Conservation (phyloP, 1,140 invertebrate genomes). For the Nylanderia fulva region DNA sequence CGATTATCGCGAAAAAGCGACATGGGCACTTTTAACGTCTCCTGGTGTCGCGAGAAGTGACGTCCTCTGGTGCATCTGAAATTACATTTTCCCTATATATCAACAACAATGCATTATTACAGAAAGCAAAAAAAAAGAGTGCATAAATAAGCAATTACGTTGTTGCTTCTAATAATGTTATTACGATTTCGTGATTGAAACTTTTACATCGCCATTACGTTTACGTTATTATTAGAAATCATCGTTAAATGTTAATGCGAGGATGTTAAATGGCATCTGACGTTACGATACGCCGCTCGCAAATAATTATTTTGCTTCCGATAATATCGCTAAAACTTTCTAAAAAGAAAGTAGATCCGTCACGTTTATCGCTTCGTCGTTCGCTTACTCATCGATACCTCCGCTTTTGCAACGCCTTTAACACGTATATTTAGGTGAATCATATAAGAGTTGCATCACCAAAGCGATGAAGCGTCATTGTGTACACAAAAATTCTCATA, state of each 20-base stretch:
- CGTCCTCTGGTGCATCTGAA: conserved; percentile 71
- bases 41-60: conserved; percentile 85
- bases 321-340: conserved; percentile 65
- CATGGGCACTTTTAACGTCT: conserved; percentile 90
- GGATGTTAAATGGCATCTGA: not conserved
- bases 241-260: not conserved
- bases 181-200: not conserved
- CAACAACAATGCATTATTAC: not conserved
- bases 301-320: conserved; percentile 53
- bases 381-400: conserved; percentile 22
- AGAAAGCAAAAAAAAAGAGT: not conserved
- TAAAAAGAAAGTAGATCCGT: conserved; percentile 69
- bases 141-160: not conserved
- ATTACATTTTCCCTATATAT: conserved; percentile 55
- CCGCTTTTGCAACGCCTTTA: conserved; percentile 4
- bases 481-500: not conserved
- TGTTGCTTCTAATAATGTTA: not conserved
- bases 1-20: conserved; percentile 90
- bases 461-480: not conserved
- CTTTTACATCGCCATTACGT: not conserved
- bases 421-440: conserved; percentile 32
- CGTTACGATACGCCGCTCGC: conserved; percentile 17
- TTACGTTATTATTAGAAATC: conserved; percentile 7
- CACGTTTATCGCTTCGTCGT: not conserved
- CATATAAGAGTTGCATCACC: conserved; percentile 33